phyloP scores from a whole-genome alignment of 2,888 invertebrate genomes.

The Lutraria lutraria region DNA sequence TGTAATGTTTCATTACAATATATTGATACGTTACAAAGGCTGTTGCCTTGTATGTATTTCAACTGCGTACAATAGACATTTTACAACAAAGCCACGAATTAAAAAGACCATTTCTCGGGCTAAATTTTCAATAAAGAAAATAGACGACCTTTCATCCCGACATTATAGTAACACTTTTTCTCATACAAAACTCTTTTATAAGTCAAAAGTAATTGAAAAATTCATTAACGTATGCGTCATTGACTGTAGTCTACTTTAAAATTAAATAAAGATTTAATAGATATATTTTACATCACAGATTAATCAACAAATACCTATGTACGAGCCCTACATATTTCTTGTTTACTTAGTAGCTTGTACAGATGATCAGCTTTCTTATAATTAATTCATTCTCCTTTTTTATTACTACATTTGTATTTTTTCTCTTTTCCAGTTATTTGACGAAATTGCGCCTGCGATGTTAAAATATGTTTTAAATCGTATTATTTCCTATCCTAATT shows the following conservation, averaged over 20 bases:
- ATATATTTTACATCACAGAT: background rate
- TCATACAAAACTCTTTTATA: background rate
- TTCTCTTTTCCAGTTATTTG: too few species aligned
- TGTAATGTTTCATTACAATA: conserved; percentile 2
- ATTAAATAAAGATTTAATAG: background rate
- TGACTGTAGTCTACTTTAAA: background rate
- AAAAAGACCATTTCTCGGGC: conserved; percentile 1
- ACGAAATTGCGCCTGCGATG: too few species aligned
- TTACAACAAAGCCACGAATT: background rate
- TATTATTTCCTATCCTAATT: too few species aligned
- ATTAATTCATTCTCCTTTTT: background rate
- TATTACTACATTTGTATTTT: too few species aligned
- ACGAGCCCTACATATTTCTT: background rate
- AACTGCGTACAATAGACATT: background rate
- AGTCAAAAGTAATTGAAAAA: background rate
- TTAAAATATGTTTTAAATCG: too few species aligned
- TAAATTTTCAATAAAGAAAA: conserved; percentile 2
- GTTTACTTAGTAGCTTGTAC: background rate
- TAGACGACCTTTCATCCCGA: background rate
- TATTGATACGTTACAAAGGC: background rate
- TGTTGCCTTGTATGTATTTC: background rate
- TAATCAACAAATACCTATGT: background rate
- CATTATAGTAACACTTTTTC: conserved; percentile 10
- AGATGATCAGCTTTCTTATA: background rate
- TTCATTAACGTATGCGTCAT: background rate